A percentile compares a stretch with the other conserved stretches of the same genome.
phyloP scores from a whole-genome alignment of 2,113 vertebrate genomes.

The Uropsilus gracilis region DNA sequence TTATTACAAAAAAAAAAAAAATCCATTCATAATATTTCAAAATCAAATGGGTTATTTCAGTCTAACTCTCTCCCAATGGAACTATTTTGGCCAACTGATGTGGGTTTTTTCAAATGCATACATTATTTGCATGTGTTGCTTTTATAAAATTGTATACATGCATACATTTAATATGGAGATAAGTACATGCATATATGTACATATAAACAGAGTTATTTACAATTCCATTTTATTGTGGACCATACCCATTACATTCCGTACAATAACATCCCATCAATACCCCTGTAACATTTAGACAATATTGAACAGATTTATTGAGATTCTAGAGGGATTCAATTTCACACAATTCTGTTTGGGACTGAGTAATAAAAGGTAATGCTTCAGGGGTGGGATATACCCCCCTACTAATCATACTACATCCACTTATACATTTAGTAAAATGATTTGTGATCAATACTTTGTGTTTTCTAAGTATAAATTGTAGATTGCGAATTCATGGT shows the following conservation, averaged over 20 bases:
- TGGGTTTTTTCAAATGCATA: no score
- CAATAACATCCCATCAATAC: not conserved
- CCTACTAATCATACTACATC: not conserved
- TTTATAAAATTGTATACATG: not conserved
- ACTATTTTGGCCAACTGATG: no score
- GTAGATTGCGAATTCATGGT: not conserved
- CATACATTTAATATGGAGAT: not conserved
- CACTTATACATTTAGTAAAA: not conserved
- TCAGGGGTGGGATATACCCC: fast-evolving
- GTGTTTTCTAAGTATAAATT: not conserved
- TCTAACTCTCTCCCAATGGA: not conserved
- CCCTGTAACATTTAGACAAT: not conserved
- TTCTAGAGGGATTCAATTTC: not conserved
- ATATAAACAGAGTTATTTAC: not conserved
- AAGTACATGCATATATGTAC: not conserved
- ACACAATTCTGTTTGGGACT: not conserved
- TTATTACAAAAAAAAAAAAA: not conserved
- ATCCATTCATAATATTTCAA: not conserved
- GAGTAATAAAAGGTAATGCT: not conserved
- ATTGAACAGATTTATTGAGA: not conserved
- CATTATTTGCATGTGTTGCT: not conserved
- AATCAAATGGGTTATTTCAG: not conserved
- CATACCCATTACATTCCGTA: not conserved
- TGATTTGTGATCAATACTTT: not conserved
- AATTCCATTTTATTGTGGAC: not conserved